Evolutionary conservation across 2,113 vertebrate species (phyloP).

Genomic region (Gavia stellata): DNA sequence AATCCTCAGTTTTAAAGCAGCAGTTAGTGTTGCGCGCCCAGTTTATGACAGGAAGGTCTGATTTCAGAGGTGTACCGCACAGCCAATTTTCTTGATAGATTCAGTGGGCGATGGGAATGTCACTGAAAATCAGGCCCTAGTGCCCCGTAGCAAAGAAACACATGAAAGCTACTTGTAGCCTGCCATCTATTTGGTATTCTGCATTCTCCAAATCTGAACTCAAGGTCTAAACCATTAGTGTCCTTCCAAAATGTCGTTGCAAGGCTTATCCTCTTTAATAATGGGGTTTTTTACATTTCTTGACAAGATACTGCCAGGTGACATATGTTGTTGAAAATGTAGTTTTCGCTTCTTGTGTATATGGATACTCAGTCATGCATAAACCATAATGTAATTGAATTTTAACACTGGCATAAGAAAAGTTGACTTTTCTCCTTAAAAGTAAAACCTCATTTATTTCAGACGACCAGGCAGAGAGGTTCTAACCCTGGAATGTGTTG

Average conservation of each 20-base stretch:
- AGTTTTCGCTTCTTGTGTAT: not conserved
- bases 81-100: not conserved
- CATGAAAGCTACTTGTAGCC: not conserved
- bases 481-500: not conserved
- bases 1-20: not conserved
- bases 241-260: not conserved
- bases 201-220: not conserved
- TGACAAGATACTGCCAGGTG: not conserved
- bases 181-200: not conserved
- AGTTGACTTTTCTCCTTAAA: not conserved
- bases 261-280: not conserved
- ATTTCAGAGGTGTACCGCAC: accelerated
- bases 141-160: not conserved
- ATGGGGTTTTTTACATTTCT: not conserved
- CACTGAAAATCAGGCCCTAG: not conserved
- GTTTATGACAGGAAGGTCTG: not conserved
- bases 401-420: not conserved
- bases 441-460: not conserved
- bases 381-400: not conserved
- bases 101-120: not conserved
- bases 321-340: not conserved
- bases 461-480: not conserved
- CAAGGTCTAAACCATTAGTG: not conserved
- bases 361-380: not conserved
- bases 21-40: not conserved